Conservation (phyloP, 2,888 invertebrate species). For the Zaprionus bogoriensis region DNA sequence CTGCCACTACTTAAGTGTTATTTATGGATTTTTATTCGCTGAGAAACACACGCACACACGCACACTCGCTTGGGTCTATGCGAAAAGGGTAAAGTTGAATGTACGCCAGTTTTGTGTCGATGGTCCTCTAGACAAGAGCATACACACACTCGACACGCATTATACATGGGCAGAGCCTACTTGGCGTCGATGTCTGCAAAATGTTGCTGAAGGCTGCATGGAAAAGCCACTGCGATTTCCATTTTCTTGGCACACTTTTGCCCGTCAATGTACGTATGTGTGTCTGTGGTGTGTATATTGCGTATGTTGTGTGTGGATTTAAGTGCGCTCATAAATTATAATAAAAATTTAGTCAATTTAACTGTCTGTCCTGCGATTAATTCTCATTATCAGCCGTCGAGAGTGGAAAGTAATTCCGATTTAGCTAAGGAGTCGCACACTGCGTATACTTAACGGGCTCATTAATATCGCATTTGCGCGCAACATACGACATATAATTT, state of each 20-base stretch:
- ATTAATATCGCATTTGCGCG: constrained; percentile 35
- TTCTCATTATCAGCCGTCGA: constrained; percentile 9
- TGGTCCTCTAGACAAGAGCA: constrained; percentile 49
- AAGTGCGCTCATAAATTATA: constrained; percentile 27
- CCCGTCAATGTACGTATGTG: neutral
- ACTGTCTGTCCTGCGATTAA: constrained; percentile 1
- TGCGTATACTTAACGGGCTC: constrained; percentile 27
- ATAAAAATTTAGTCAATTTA: constrained; percentile 22
- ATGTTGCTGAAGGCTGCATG: constrained; percentile 4
- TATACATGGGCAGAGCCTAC: neutral
- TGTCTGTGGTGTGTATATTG: neutral
- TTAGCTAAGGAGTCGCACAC: neutral
- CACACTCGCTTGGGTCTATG: constrained; percentile 3
- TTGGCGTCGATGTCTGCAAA: constrained; percentile 10
- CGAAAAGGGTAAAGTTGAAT: constrained; percentile 55
- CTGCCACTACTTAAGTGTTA: constrained; percentile 51
- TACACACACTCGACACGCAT: constrained; percentile 40
- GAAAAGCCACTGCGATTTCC: constrained; percentile 1
- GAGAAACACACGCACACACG: constrained; percentile 18
- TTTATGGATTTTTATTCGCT: constrained; percentile 55
- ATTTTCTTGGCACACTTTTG: constrained; percentile 37
- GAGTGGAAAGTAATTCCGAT: neutral
- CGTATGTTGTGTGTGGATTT: neutral
- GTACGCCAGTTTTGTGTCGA: constrained; percentile 43
- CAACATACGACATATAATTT: constrained; percentile 1